Conservation (phyloP, 2,888 invertebrate genomes). For the Eristalis pertinax region DNA sequence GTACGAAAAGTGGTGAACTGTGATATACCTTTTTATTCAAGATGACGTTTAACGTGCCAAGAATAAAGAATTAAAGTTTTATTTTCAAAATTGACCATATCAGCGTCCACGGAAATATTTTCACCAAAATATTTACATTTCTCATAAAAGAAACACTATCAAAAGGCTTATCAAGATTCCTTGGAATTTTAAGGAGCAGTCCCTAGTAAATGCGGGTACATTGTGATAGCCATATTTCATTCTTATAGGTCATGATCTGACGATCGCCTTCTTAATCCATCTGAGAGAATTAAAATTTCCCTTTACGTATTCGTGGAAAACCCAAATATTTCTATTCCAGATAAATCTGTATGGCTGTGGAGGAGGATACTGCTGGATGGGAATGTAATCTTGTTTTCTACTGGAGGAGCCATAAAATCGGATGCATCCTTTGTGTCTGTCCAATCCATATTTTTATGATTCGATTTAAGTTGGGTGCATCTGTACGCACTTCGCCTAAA, state of each 20-base stretch:
- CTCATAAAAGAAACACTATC: constrained; percentile 34
- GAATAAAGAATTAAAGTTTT: constrained; percentile 27
- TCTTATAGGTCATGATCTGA: constrained; percentile 51
- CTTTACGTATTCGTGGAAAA: constrained; percentile 41
- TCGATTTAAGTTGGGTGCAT: constrained; percentile 19
- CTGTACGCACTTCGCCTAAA: neutral
- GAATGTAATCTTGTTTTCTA: constrained; percentile 15
- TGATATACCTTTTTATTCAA: constrained; percentile 20
- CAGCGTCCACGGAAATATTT: constrained; percentile 19
- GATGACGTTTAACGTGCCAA: constrained; percentile 20
- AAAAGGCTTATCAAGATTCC: constrained; percentile 66
- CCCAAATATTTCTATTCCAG: constrained; percentile 18
- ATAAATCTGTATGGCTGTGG: neutral
- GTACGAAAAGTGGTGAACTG: neutral
- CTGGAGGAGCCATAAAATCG: constrained; percentile 42
- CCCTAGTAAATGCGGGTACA: constrained; percentile 20
- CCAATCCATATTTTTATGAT: constrained; percentile 16
- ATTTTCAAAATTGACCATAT: constrained; percentile 25
- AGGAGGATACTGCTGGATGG: constrained; percentile 39
- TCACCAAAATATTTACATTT: constrained; percentile 59
- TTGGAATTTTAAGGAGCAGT: constrained; percentile 43
- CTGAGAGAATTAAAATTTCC: constrained; percentile 55
- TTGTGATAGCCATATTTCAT: constrained; percentile 32
- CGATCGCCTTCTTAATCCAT: constrained; percentile 45
- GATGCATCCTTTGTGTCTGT: constrained; percentile 5